Percentiles rank a stretch among this genome's conserved stretches.
Evolutionary conservation across 2,888 invertebrate genomes (phyloP).

Genomic region (Terebella lapidaria): DNA sequence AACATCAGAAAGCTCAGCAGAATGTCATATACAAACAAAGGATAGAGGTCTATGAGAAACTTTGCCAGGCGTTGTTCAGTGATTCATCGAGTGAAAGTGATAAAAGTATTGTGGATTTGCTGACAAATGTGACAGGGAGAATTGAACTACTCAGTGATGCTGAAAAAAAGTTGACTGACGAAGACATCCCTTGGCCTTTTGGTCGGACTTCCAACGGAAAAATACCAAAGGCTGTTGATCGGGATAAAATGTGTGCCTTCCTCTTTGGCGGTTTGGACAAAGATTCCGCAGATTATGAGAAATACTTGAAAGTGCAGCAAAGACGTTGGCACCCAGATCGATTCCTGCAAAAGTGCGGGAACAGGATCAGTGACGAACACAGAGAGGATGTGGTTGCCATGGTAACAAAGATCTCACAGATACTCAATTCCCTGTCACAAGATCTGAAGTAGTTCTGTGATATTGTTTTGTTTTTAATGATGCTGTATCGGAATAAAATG

Average conservation of each 20-base stretch:
- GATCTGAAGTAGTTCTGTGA: neutral
- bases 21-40: neutral
- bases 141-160: too few relatives aligned
- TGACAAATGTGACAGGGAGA: too few relatives aligned
- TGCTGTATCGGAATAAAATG: too few relatives aligned
- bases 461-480: too few relatives aligned
- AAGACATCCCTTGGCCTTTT: constrained; percentile 42
- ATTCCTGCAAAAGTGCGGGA: constrained; percentile 41
- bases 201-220: constrained; percentile 9
- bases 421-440: constrained; percentile 27
- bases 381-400: constrained; percentile 31
- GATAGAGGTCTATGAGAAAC: constrained; percentile 10
- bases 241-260: constrained; percentile 27
- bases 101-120: too few relatives aligned
- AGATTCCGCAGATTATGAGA: constrained; percentile 25
- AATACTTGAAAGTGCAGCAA: constrained; percentile 37
- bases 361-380: constrained; percentile 27
- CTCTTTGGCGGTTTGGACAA: constrained; percentile 33
- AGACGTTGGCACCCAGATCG: constrained; percentile 50
- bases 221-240: constrained; percentile 1
- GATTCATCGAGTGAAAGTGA: too few relatives aligned
- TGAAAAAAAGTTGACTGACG: too few relatives aligned
- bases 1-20: neutral
- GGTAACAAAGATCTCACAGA: constrained; percentile 43
- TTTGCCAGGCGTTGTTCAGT: constrained; percentile 7